A percentile compares a stretch with the other conserved stretches of the same genome.
phyloP scores from a whole-genome alignment of 2,888 invertebrate species.

The Cosmia pyralina region DNA sequence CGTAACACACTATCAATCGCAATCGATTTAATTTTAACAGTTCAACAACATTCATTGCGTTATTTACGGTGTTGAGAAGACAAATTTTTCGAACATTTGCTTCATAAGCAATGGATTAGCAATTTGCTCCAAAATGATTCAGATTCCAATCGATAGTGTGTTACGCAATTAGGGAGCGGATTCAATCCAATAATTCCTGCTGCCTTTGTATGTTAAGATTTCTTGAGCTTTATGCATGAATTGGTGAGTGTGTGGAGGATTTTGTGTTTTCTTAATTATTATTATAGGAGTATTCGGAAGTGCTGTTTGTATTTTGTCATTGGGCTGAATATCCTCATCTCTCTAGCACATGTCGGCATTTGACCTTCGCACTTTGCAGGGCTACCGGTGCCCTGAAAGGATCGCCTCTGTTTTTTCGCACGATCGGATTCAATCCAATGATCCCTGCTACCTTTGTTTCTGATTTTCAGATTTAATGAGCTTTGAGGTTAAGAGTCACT shows the following conservation, averaged over 20 bases:
- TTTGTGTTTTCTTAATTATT: not conserved
- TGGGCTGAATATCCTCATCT: conserved; percentile 17
- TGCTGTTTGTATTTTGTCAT: not conserved
- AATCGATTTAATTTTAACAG: too few relatives aligned
- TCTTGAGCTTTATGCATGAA: conserved; percentile 23
- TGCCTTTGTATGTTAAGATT: conserved; percentile 57
- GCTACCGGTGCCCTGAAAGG: conserved; percentile 65
- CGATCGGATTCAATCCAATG: conserved; percentile 30
- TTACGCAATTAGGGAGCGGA: too few relatives aligned
- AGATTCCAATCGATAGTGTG: too few relatives aligned
- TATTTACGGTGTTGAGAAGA: too few relatives aligned
- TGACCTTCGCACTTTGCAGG: too few relatives aligned
- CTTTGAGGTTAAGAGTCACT: not conserved
- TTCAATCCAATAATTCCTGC: conserved; percentile 29
- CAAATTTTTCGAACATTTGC: too few relatives aligned
- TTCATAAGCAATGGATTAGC: too few relatives aligned
- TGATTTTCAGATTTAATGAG: conserved; percentile 57
- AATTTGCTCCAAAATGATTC: too few relatives aligned
- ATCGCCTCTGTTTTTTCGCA: conserved; percentile 66
- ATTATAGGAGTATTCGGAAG: not conserved
- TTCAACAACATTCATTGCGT: too few relatives aligned
- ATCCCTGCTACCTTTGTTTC: conserved; percentile 22
- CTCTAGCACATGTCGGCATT: too few relatives aligned
- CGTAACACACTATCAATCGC: too few relatives aligned
- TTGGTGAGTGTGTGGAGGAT: not conserved